Conservation (phyloP, 2,113 vertebrate species). For the Nothoprocta pentlandii region DNA sequence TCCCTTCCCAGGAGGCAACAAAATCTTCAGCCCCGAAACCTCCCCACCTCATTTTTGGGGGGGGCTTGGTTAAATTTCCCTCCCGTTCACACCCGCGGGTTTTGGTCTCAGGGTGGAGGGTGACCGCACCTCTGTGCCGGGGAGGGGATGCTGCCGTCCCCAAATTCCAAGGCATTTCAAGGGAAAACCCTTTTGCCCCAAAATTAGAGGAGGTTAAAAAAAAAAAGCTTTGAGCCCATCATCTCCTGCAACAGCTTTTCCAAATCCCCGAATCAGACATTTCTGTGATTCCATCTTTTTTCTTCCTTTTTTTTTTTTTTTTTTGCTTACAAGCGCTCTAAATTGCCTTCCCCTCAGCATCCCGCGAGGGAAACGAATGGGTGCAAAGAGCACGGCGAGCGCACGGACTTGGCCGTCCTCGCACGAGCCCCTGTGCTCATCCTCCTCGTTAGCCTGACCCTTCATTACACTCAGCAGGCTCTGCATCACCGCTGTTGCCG, state of each 20-base stretch:
- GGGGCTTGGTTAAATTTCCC: too few relatives aligned
- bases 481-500: constrained; percentile 62
- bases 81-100: background rate
- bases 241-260: too few relatives aligned
- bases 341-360: too few relatives aligned
- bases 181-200: too few relatives aligned
- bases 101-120: background rate
- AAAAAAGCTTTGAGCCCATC: too few relatives aligned
- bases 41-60: constrained; percentile 33
- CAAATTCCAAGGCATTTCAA: too few relatives aligned
- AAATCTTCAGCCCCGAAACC: background rate
- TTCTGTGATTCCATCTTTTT: too few relatives aligned
- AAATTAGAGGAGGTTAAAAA: too few relatives aligned
- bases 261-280: too few relatives aligned
- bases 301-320: too few relatives aligned
- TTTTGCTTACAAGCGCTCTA: background rate
- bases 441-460: constrained; percentile 63
- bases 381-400: background rate
- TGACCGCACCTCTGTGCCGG: background rate
- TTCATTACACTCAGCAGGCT: constrained; percentile 56
- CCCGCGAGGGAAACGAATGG: rapidly evolving
- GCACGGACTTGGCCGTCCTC: too few relatives aligned
- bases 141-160: background rate
- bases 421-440: background rate
- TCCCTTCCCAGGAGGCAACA: background rate